Conservation (phyloP, 2,888 invertebrate genomes). For the Alitta virens region DNA sequence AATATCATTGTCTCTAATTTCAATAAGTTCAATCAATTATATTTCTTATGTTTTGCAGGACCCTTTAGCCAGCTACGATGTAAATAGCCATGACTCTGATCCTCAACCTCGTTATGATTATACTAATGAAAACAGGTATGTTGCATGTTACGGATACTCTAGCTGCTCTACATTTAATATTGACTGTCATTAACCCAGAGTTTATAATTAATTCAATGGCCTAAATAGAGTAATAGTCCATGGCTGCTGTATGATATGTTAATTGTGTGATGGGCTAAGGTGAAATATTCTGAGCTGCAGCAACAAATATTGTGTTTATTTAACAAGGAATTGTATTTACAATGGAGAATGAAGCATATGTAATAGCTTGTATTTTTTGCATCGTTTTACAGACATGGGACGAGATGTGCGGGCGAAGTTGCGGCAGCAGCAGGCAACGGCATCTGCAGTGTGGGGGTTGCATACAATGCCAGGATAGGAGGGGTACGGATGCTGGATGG, state of each 20-base stretch:
- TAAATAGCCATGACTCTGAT: slow-evolving; percentile 92
- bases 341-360: neutral
- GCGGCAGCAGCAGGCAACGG: slow-evolving; percentile 94
- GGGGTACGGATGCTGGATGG: slow-evolving; percentile 98
- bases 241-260: too few relatives aligned
- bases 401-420: slow-evolving; percentile 95
- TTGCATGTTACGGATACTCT: too few relatives aligned
- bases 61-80: slow-evolving; percentile 92
- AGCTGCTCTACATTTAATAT: too few relatives aligned
- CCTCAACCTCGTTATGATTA: slow-evolving; percentile 97
- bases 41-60: too few relatives aligned
- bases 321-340: too few relatives aligned
- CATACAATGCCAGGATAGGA: slow-evolving; percentile 91
- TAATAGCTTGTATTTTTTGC: neutral
- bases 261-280: too few relatives aligned
- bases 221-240: too few relatives aligned
- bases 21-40: neutral
- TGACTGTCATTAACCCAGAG: too few relatives aligned
- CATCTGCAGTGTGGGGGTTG: slow-evolving; percentile 93
- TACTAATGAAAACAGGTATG: slow-evolving; percentile 87
- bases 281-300: too few relatives aligned
- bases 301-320: too few relatives aligned
- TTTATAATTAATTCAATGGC: too few relatives aligned
- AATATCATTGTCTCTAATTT: neutral
- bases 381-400: slow-evolving; percentile 62